These are phyloP conservation scores for Petrocephalus zakoni DNA, from an alignment of 2,113 vertebrate genomes.

Conservation along the genomic window DNA sequence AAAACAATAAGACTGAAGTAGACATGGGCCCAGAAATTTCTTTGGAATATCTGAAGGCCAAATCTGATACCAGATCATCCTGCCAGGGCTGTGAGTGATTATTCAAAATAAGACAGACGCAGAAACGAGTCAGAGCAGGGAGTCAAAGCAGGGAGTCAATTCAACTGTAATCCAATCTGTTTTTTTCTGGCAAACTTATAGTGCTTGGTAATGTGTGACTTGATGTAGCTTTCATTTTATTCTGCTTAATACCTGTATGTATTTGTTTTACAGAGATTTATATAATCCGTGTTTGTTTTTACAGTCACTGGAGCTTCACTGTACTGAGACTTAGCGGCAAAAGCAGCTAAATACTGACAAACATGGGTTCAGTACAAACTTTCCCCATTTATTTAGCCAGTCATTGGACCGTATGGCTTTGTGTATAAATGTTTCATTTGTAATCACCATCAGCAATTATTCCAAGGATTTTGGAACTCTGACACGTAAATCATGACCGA, in stretches of 20 bases:
- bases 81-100: not conserved
- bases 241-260: not conserved
- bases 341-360: conserved; percentile 4
- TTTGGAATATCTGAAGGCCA: not conserved
- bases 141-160: not conserved
- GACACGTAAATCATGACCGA: not conserved
- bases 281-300: conserved; percentile 10
- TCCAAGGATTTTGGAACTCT: not conserved
- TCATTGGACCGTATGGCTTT: not conserved
- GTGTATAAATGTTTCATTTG: not conserved
- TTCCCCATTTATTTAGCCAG: not conserved
- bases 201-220: not conserved
- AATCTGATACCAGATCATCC: not conserved
- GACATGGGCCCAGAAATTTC: not conserved
- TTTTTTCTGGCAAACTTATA: not conserved
- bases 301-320: conserved; percentile 19
- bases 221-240: not conserved
- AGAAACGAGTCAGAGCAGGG: not conserved
- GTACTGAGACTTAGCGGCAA: conserved; percentile 15
- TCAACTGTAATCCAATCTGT: not conserved
- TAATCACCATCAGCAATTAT: not conserved
- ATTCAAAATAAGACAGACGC: not conserved
- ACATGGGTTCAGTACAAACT: not conserved
- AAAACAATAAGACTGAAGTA: not conserved
- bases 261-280: not conserved